A percentile compares a stretch with the other conserved stretches of the same genome.
phyloP scores from a whole-genome alignment of 2,113 vertebrate genomes.

The Semicossyphus pulcher region DNA sequence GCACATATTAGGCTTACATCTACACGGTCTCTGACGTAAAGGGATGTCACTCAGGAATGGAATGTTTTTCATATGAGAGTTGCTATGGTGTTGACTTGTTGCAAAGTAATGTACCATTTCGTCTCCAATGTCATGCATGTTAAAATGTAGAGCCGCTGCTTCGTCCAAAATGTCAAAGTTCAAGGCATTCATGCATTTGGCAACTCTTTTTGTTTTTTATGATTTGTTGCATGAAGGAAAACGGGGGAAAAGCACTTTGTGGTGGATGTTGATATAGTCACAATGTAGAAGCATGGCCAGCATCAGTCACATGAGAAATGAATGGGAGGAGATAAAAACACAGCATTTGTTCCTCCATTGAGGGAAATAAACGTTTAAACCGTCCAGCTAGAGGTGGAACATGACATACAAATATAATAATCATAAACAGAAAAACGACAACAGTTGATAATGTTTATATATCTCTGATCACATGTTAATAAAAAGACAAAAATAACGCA shows the following conservation, averaged over 20 bases:
- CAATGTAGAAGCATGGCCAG: constrained; percentile 73
- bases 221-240: constrained; percentile 75
- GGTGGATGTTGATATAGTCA: constrained; percentile 77
- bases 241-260: constrained; percentile 83
- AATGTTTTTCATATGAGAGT: constrained; percentile 78
- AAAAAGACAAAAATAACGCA: constrained; percentile 75
- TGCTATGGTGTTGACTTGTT: constrained; percentile 75
- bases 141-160: constrained; percentile 73
- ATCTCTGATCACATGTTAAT: constrained; percentile 73
- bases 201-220: constrained; percentile 80
- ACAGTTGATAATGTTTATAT: constrained; percentile 85
- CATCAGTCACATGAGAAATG: constrained; percentile 62
- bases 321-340: constrained; percentile 57
- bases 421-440: constrained; percentile 59
- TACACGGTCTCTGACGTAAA: constrained; percentile 68
- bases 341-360: constrained; percentile 58
- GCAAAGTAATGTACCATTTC: constrained; percentile 76
- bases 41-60: constrained; percentile 83
- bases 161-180: constrained; percentile 82
- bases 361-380: constrained; percentile 55
- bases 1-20: constrained; percentile 60
- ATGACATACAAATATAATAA: constrained; percentile 64
- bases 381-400: constrained; percentile 39
- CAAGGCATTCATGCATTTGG: constrained; percentile 97
- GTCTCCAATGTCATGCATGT: constrained; percentile 86